These are phyloP conservation scores for Cyprinella venusta DNA, from an alignment of 2,797 vertebrate species.

Conservation along the genomic window DNA sequence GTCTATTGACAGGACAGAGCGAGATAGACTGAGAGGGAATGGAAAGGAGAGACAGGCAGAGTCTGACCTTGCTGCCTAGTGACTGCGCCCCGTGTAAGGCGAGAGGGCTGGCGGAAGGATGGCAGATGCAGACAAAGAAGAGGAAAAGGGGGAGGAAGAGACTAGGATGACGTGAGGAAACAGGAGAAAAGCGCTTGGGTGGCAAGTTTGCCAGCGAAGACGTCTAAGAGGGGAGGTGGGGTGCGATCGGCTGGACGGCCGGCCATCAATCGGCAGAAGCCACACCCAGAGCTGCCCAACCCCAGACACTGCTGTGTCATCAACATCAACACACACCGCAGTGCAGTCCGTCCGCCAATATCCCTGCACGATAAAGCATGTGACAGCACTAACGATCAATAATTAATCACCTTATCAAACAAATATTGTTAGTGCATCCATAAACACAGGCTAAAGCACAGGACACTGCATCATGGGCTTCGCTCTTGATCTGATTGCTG, in stretches of 20 bases:
- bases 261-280: conserved; percentile 69
- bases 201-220: conserved; percentile 58
- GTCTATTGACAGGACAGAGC: conserved; percentile 23
- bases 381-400: conserved; percentile 48
- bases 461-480: not conserved
- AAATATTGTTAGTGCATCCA: conserved; percentile 20
- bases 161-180: conserved; percentile 55
- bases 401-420: conserved; percentile 47
- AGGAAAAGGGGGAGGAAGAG: conserved; percentile 58
- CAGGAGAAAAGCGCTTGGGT: conserved; percentile 12
- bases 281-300: conserved; percentile 62
- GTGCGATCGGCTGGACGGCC: conserved; percentile 46
- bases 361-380: conserved; percentile 48
- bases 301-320: conserved; percentile 57
- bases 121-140: conserved; percentile 57
- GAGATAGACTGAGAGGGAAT: conserved; percentile 57
- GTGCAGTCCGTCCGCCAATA: conserved; percentile 55
- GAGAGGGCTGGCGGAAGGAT: conserved; percentile 65
- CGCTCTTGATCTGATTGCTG: not conserved
- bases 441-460: conserved; percentile 2
- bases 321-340: conserved; percentile 51
- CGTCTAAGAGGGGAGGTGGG: conserved; percentile 43
- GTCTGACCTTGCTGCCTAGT: conserved; percentile 79
- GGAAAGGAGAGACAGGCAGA: conserved; percentile 66
- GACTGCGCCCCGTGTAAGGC: conserved; percentile 62